Base-by-base conservation (phyloP, 2,888 invertebrate species). In the Druceiella hillmani region DNA sequence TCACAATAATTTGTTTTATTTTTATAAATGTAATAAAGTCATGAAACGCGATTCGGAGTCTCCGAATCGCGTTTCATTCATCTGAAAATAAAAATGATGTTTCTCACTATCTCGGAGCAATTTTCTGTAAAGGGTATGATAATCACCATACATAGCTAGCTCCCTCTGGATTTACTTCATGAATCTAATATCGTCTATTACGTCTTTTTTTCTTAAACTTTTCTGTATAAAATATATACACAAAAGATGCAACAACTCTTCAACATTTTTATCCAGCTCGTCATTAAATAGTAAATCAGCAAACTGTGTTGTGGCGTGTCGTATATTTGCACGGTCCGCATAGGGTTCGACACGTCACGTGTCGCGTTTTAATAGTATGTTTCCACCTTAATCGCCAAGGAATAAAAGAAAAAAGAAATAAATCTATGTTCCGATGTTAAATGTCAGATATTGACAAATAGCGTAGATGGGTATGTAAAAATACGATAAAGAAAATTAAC, bases 11-110 rank as follows among this genome's bases (percentile, higher is more conserved):
- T 39, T 34, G 39, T 39, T 34, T 30, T 20, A 34, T 39, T 39
- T 35, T 40, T 40, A 31, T 40, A 35, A 17, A 40, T 40, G 30
- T 40, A 40, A 40, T 40, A 35, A 40, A 40, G 28, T 40, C 35
- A 35, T 40, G 36, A 29, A 36, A 32, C 27, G n/a, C n/a, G n/a
- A n/a, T n/a, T n/a, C n/a, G n/a, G n/a, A n/a, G n/a, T 28, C 40
- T n/a, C 36, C 36, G 36, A 40, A 40, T 40, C 36, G 27, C 26
- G 40, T 40, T 40, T 40, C 31, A 40, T 30, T 35, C 30, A 36
- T 31, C 36, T 36, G 38, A 37, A 37, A 37, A 29, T 28, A 36
- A 15, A 29, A 30, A 28, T 36, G 13, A 14, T 20, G n/a, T n/a
- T n/a, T n/a, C n/a, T n/a, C n/a, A n/a, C n/a, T n/a, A n/a, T n/a